These are phyloP conservation scores for Caenorhabditis briggsae DNA, from an alignment of 1,140 invertebrate species.

Conservation along the genomic window DNA sequence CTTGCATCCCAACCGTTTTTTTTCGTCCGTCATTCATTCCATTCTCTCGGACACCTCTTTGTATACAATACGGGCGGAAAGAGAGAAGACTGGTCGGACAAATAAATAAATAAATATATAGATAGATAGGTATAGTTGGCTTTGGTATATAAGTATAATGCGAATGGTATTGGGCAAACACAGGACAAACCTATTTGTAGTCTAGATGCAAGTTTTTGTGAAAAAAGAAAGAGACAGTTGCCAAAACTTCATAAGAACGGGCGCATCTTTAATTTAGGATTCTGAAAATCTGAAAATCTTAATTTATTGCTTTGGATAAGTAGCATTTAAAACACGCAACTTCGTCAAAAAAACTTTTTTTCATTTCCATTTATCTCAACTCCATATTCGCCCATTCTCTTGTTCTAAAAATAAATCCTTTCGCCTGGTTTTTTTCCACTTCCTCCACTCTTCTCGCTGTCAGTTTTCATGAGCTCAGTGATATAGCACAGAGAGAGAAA, in stretches of 20 bases:
- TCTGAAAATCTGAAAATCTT: no score
- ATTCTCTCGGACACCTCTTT: slow-evolving; percentile 31
- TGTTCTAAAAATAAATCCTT: slow-evolving; percentile 17
- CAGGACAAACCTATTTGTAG: background rate
- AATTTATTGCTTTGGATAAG: no score
- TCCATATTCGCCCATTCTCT: background rate
- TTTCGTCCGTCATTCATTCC: slow-evolving; percentile 21
- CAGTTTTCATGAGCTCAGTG: slow-evolving; percentile 52
- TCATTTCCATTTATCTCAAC: no score
- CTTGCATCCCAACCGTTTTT: slow-evolving; percentile 6
- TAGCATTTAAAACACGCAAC: no score
- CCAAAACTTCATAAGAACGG: no score
- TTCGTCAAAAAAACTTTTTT: no score
- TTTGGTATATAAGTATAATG: slow-evolving; percentile 32
- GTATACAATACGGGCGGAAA: slow-evolving; percentile 7
- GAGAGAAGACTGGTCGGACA: slow-evolving; percentile 5
- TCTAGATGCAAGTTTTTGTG: background rate
- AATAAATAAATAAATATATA: slow-evolving; percentile 44
- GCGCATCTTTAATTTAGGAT: no score
- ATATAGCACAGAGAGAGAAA: background rate
- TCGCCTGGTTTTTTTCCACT: slow-evolving; percentile 9
- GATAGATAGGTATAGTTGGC: slow-evolving; percentile 18
- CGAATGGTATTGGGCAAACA: slow-evolving; percentile 43
- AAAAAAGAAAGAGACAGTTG: background rate
- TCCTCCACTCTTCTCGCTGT: slow-evolving; percentile 20